Percentiles rank a stretch among this genome's conserved stretches.
Conservation (phyloP, 2,888 invertebrate species). For the Chrysolina haemoptera region DNA sequence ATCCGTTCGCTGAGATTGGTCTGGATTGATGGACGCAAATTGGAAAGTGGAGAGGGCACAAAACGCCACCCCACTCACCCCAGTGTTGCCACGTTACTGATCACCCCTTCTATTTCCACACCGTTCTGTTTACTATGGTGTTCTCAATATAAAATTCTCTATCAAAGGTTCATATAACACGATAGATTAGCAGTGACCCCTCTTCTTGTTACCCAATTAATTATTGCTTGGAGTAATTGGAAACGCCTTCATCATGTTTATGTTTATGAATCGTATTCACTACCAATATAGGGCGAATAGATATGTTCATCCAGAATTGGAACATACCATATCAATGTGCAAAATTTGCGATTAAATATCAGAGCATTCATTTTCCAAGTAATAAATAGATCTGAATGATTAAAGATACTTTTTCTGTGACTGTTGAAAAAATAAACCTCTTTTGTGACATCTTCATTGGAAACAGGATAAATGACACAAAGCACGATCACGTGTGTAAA, state of each 20-base stretch:
- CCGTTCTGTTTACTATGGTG: conserved; percentile 56
- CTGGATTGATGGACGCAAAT: conserved; percentile 81
- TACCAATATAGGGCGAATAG: background rate
- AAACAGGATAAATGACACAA: too few relatives aligned
- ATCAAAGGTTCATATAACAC: conserved; percentile 61
- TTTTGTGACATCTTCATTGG: too few relatives aligned
- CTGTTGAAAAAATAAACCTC: too few relatives aligned
- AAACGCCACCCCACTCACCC: conserved; percentile 33
- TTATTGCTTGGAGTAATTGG: conserved; percentile 47
- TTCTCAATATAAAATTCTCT: conserved; percentile 60
- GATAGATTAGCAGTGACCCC: conserved; percentile 58
- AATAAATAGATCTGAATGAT: too few relatives aligned
- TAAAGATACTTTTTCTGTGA: too few relatives aligned
- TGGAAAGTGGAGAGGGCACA: conserved; percentile 72
- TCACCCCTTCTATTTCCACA: conserved; percentile 36
- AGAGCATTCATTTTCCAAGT: too few relatives aligned
- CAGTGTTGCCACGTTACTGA: conserved; percentile 58
- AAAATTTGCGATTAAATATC: too few relatives aligned
- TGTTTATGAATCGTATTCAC: background rate
- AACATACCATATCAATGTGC: too few relatives aligned
- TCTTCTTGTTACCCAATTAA: conserved; percentile 57
- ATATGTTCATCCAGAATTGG: too few relatives aligned
- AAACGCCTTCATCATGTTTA: conserved; percentile 16
- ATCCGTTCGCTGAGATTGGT: conserved; percentile 81
- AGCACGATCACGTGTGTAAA: too few relatives aligned